Evolutionary conservation across 1,140 invertebrate genomes (phyloP).

Genomic region (Bombus balteatus): DNA sequence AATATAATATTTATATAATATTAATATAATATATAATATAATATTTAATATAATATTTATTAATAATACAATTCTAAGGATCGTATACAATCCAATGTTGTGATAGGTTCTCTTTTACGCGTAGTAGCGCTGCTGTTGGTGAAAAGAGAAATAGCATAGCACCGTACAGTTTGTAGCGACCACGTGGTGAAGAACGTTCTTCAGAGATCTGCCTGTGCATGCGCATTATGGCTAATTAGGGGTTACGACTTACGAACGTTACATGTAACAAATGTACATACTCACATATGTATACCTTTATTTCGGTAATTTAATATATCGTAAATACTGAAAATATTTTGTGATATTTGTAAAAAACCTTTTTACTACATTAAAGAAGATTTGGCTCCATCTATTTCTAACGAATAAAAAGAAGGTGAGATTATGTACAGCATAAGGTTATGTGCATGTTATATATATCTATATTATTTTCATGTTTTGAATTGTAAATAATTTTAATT

Average conservation of each 20-base stretch:
- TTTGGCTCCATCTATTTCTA: neutral
- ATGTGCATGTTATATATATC: neutral
- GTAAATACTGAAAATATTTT: neutral
- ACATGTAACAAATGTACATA: neutral
- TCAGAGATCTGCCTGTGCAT: neutral
- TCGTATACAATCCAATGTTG: neutral
- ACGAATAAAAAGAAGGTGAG: conserved; percentile 1
- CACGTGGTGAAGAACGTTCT: too few species aligned
- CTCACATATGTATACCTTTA: neutral
- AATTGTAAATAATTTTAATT: neutral
- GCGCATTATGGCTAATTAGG: neutral
- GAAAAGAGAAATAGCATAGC: too few species aligned
- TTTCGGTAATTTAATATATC: neutral
- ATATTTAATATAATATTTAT: too few species aligned
- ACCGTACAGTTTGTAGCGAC: too few species aligned
- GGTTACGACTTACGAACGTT: neutral
- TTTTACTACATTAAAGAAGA: neutral
- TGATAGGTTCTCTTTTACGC: too few species aligned
- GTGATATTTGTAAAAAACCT: neutral
- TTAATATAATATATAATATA: too few species aligned
- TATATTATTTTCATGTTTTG: neutral
- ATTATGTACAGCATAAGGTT: conserved; percentile 9
- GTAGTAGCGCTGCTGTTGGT: too few species aligned
- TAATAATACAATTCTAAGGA: neutral
- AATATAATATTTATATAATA: too few species aligned